Evolutionary conservation across 35 echinoderm and acorn worm species (phyloP).

Genomic region (Anneissia japonica): DNA sequence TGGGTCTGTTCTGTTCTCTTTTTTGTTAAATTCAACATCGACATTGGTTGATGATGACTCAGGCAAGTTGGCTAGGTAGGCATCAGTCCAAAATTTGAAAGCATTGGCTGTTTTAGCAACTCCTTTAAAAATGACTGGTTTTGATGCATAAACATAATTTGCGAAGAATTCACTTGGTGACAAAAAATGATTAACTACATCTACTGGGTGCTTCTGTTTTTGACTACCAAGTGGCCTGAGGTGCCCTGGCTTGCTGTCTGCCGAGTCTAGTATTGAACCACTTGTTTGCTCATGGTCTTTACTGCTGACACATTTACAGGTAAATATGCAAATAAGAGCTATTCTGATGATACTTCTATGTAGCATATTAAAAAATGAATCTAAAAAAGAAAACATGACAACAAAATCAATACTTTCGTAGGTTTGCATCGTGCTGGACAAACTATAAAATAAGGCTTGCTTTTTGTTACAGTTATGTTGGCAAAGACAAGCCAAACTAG

Average conservation of each 20-base stretch:
- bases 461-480: no score
- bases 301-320: neutral
- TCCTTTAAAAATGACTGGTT: constrained; percentile 70
- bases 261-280: neutral
- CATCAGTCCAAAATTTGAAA: constrained; percentile 66
- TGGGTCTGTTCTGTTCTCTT: constrained; percentile 58
- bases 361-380: neutral
- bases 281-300: no score
- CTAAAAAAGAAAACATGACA: neutral
- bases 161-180: constrained; percentile 66
- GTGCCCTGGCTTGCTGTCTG: constrained; percentile 32
- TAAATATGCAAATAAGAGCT: neutral
- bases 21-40: constrained; percentile 56
- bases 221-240: constrained; percentile 49
- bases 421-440: no score
- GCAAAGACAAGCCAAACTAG: no score
- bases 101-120: constrained; percentile 56
- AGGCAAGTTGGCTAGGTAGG: constrained; percentile 44
- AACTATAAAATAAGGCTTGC: no score
- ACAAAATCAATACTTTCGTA: no score
- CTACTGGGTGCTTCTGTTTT: constrained; percentile 22
- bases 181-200: constrained; percentile 44
- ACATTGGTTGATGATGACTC: constrained; percentile 38
- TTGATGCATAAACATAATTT: constrained; percentile 49
- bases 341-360: neutral